Base-by-base conservation (phyloP, 2,113 vertebrate species). In the Rhynchopsitta pachyrhyncha region DNA sequence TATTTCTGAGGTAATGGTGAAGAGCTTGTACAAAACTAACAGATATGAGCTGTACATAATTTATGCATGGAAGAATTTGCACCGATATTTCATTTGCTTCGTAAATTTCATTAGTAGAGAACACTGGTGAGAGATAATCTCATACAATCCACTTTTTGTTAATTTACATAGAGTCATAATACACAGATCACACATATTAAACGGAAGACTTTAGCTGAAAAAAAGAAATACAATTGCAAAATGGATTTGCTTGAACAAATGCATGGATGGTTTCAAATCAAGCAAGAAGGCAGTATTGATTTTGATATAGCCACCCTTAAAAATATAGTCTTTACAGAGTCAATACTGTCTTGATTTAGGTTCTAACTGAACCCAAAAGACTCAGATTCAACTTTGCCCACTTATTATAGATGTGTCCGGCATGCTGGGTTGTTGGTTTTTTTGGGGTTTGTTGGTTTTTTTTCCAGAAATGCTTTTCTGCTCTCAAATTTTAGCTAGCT, bases 401-500 rank as follows among this genome's bases (percentile, higher is more conserved):
- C 62, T 87, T 91, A 59, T 52, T 90, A 87, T 80, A 93, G 95
- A 88, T 96, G 92, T 94, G 50, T 85, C 81, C 92, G 69, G 79
- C 50, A 82, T 62, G 44, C 53, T 31, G 79, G 14, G n/a, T 46
- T 53, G 42, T 7, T 88, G 59, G 8, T 7, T 41, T 49, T 59
- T 25, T 37, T 4, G 24, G 49, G 24, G 24, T 50, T 6, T 27
- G 57, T 13, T 47, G 46, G 6, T 12, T 37, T 88, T 78, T 93
- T 81, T 88, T 31, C 64, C 84, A 93, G 64, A 42, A 95, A 95
- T 90, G 86, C 49, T 91, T 97, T 96, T 95, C 90, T 88, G 75
- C 86, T 79, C 44, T 87, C 82, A 92, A 85, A 94, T 92, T 95
- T 83, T 93, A 93, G 93, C 85, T 94, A 90, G 84, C 86, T 97